These are phyloP conservation scores for Lepidostoma basale DNA, from an alignment of 1,140 invertebrate species.

Conservation along the genomic window DNA sequence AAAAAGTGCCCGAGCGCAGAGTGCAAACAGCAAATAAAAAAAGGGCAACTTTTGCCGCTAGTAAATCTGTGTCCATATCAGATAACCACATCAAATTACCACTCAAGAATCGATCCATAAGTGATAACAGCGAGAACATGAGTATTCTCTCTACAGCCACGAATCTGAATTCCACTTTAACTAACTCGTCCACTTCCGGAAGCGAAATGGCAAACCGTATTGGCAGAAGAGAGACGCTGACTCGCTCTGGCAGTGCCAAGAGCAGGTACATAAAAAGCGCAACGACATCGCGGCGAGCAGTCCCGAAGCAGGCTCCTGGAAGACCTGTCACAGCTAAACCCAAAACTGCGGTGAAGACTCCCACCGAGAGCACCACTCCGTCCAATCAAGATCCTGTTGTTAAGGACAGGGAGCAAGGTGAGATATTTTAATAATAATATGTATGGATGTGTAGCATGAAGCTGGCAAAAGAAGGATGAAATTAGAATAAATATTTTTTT, in stretches of 20 bases:
- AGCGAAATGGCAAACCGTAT: slow-evolving; percentile 55
- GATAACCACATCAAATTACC: slow-evolving; percentile 48
- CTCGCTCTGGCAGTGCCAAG: slow-evolving; percentile 50
- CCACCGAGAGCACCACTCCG: neutral
- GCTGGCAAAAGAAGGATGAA: too few relatives aligned
- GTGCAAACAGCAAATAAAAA: slow-evolving; percentile 52
- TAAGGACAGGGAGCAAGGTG: slow-evolving; percentile 77
- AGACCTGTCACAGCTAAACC: slow-evolving; percentile 67
- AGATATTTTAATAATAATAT: slow-evolving; percentile 3
- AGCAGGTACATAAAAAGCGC: slow-evolving; percentile 67
- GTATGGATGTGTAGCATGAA: too few relatives aligned
- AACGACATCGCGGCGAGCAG: slow-evolving; percentile 55
- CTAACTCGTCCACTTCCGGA: slow-evolving; percentile 57
- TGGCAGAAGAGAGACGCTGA: slow-evolving; percentile 51
- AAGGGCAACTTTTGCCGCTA: slow-evolving; percentile 54
- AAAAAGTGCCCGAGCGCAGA: slow-evolving; percentile 52
- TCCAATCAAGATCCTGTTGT: slow-evolving; percentile 46
- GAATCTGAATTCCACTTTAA: slow-evolving; percentile 51
- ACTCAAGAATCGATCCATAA: slow-evolving; percentile 50
- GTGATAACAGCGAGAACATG: slow-evolving; percentile 56
- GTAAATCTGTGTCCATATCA: slow-evolving; percentile 59
- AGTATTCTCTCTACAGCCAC: slow-evolving; percentile 57
- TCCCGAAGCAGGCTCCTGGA: slow-evolving; percentile 55
- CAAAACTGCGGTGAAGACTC: slow-evolving; percentile 58
- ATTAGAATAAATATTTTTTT: neutral